phyloP scores from a whole-genome alignment of 2,888 invertebrate genomes.

The Drosophila testacea region DNA sequence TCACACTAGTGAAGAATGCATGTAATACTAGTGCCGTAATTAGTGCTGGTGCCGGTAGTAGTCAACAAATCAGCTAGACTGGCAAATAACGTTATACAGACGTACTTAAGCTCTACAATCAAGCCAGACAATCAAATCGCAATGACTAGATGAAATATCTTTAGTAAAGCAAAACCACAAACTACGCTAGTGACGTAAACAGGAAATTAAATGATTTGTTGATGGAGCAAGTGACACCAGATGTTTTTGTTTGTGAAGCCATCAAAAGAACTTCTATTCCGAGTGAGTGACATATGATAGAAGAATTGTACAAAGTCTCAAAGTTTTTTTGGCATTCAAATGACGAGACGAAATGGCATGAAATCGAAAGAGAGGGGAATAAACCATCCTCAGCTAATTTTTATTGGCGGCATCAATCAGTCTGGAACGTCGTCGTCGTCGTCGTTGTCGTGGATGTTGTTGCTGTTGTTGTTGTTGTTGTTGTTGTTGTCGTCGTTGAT shows the following conservation, averaged over 20 bases:
- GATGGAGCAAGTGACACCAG: constrained; percentile 7
- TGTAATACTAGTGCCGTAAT: too few relatives aligned
- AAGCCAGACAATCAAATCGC: too few relatives aligned
- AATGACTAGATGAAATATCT: neutral
- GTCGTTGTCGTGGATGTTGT: constrained; percentile 28
- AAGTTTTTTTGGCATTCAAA: constrained; percentile 21
- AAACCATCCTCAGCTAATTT: constrained; percentile 60
- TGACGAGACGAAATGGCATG: constrained; percentile 22
- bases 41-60: too few relatives aligned
- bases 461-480: constrained; percentile 24
- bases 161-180: neutral
- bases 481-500: constrained; percentile 51
- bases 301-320: constrained; percentile 17
- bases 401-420: constrained; percentile 78
- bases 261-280: constrained; percentile 5
- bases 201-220: constrained; percentile 18
- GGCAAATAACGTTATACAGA: too few relatives aligned
- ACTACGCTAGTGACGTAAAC: constrained; percentile 7
- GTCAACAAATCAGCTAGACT: too few relatives aligned
- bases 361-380: constrained; percentile 12
- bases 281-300: constrained; percentile 20
- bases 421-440: constrained; percentile 52
- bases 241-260: constrained; percentile 12
- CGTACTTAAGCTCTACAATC: too few relatives aligned
- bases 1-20: neutral